A percentile compares a stretch with the other conserved stretches of the same genome.
Evolutionary conservation across 2,113 vertebrate genomes (phyloP).

Genomic region (Syrrhaptes paradoxus): DNA sequence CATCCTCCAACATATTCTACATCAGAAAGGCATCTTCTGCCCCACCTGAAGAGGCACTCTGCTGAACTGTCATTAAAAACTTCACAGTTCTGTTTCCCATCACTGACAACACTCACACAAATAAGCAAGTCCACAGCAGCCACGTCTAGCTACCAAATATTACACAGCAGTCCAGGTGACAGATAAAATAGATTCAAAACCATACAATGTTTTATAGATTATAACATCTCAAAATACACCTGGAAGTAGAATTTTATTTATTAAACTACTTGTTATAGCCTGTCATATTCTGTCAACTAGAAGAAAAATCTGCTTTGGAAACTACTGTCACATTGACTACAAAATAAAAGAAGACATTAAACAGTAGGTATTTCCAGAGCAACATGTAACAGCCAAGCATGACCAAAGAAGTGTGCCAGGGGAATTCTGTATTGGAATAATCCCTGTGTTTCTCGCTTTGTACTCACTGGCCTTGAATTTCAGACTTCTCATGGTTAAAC

Average conservation of each 20-base stretch:
- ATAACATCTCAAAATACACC: constrained; percentile 8
- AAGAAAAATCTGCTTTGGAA: constrained; percentile 49
- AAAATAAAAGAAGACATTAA: constrained; percentile 27
- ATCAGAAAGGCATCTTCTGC: background rate
- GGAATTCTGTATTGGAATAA: background rate
- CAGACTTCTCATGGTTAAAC: background rate
- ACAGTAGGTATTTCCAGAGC: background rate
- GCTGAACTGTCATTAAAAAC: background rate
- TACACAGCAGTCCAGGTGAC: background rate
- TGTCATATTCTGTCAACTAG: constrained; percentile 22
- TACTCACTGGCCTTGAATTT: background rate
- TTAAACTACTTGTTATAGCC: constrained; percentile 37
- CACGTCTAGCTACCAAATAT: background rate
- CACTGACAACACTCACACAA: background rate
- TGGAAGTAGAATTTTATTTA: constrained; percentile 38
- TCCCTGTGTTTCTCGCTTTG: background rate
- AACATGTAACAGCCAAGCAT: background rate
- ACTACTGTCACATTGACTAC: background rate
- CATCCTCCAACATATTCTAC: background rate
- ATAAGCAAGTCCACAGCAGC: constrained; percentile 3
- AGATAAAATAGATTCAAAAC: background rate
- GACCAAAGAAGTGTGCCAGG: background rate
- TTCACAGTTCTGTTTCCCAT: background rate
- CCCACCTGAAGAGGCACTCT: background rate
- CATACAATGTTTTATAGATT: constrained; percentile 32